A percentile compares a stretch with the other conserved stretches of the same genome.
Conservation (phyloP, 2,113 vertebrate genomes). For the Otolemur garnettii region DNA sequence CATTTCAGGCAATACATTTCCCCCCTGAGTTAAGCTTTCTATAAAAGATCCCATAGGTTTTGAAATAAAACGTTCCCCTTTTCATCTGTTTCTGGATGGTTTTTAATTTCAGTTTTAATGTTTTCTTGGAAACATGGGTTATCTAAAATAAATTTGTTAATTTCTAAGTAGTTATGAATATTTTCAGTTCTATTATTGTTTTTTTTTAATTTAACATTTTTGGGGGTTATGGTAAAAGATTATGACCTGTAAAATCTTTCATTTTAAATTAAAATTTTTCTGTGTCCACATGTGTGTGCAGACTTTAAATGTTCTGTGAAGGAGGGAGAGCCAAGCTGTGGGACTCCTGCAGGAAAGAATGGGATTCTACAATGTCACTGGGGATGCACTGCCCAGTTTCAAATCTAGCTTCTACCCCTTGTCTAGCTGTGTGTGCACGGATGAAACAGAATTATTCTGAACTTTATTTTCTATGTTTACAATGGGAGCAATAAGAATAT, state of each 20-base stretch:
- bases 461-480: neutral
- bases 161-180: conserved; percentile 51
- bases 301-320: neutral
- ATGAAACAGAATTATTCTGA: neutral
- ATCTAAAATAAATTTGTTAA: conserved; percentile 59
- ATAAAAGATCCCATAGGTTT: neutral
- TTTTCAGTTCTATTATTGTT: neutral
- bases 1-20: neutral
- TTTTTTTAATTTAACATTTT: conserved; percentile 35
- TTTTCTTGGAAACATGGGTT: conserved; percentile 34
- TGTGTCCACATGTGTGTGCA: neutral
- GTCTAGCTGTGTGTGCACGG: neutral
- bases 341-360: neutral
- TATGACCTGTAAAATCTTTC: neutral
- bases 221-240: neutral
- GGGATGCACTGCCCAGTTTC: neutral
- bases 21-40: neutral
- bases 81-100: conserved; percentile 3
- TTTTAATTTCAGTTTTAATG: conserved; percentile 13
- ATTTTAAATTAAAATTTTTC: neutral
- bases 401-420: neutral
- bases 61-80: conserved; percentile 41
- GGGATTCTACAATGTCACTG: neutral
- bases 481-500: neutral
- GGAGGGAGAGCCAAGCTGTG: neutral